A percentile compares a stretch with the other conserved stretches of the same genome.
Evolutionary conservation across 2,797 vertebrate genomes (phyloP).

Genomic region (Tapera naevia): DNA sequence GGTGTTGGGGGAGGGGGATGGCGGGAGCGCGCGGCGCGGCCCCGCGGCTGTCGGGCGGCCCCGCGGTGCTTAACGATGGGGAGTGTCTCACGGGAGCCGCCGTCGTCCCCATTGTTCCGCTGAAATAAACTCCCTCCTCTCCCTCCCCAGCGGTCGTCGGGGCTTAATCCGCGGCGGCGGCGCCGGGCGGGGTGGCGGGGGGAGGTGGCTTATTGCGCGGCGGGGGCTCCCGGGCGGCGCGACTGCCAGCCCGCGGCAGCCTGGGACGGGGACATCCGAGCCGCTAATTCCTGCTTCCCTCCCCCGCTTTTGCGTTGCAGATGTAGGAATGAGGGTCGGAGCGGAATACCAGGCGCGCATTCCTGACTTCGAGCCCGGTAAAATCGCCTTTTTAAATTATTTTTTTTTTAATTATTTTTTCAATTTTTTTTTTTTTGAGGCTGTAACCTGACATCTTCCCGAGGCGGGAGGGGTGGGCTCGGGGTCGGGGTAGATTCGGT

Average conservation of each 20-base stretch:
- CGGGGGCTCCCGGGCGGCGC: conserved; percentile 17
- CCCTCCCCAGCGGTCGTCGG: not conserved
- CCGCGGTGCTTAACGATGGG: conserved; percentile 10
- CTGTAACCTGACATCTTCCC: conserved; percentile 46
- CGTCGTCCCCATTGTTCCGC: conserved; percentile 47
- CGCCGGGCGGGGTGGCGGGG: not conserved
- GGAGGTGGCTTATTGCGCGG: conserved; percentile 22
- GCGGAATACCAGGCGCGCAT: conserved; percentile 93
- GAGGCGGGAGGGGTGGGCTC: not conserved
- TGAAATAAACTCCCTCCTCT: conserved; percentile 12
- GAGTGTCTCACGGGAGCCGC: conserved; percentile 18
- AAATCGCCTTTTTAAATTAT: conserved; percentile 47
- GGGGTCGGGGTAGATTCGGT: not conserved
- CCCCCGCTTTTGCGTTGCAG: conserved; percentile 75
- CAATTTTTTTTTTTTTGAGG: not conserved
- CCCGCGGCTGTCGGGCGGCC: not conserved
- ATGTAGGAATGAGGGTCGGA: conserved; percentile 97
- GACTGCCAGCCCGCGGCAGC: too few species aligned
- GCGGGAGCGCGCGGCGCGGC: conserved; percentile 1
- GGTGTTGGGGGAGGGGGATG: not conserved
- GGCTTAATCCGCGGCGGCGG: not conserved
- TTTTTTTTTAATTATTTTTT: too few species aligned
- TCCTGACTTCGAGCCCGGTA: conserved; percentile 94
- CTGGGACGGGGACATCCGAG: not conserved
- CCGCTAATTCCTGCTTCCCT: conserved; percentile 13